Evolutionary conservation across 2,888 invertebrate species (phyloP).

Genomic region (Dicranocentrus wangi): DNA sequence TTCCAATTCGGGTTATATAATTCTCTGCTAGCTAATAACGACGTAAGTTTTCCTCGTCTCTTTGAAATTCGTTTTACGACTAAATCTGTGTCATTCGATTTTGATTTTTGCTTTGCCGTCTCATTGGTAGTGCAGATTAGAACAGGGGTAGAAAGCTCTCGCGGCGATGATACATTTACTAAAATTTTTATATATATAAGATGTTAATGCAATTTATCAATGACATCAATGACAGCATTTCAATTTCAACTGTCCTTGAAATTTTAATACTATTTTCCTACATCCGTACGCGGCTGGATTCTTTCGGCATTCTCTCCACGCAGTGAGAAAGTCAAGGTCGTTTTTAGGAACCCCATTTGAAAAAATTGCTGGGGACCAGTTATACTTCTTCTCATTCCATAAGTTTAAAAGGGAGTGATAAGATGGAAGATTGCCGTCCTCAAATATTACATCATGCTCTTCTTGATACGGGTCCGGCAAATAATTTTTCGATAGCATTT

Average conservation of each 20-base stretch:
- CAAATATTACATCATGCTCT: background rate
- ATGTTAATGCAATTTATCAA: too few relatives aligned
- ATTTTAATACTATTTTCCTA: too few relatives aligned
- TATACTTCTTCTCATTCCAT: conserved; percentile 12
- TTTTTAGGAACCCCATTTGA: conserved; percentile 23
- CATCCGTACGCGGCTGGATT: too few relatives aligned
- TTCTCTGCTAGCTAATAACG: conserved; percentile 19
- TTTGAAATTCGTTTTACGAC: background rate
- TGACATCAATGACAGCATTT: too few relatives aligned
- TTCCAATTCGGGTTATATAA: conserved; percentile 27
- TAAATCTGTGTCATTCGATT: background rate
- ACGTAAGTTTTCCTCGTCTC: conserved; percentile 1
- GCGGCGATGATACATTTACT: conserved; percentile 20
- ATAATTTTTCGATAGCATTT: background rate
- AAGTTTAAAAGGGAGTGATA: conserved; percentile 42
- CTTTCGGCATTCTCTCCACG: conserved; percentile 44
- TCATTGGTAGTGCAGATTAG: background rate
- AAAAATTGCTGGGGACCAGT: conserved; percentile 19
- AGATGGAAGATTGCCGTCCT: conserved; percentile 44
- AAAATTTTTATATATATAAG: too few relatives aligned
- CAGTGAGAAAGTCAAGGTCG: conserved; percentile 32
- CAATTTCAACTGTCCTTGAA: too few relatives aligned
- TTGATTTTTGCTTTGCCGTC: background rate
- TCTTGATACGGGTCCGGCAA: background rate
- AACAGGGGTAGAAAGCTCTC: conserved; percentile 14